Base-by-base conservation (phyloP, 64 coral and sea anemone species). In the Acropora yongei region DNA sequence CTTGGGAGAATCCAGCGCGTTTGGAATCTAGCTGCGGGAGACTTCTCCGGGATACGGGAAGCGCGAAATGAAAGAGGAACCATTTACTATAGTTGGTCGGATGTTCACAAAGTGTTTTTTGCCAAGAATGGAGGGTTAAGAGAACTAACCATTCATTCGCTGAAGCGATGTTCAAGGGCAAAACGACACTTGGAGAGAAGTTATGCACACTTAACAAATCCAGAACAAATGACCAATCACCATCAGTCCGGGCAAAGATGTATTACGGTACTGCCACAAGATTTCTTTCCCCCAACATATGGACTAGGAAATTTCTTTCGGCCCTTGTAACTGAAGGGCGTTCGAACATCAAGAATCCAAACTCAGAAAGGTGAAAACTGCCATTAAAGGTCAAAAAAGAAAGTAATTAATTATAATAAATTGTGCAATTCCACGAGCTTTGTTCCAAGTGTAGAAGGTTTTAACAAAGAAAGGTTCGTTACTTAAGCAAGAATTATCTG, bases 121-220 rank as follows among this genome's bases (percentile, higher is more conserved):
- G 49, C 82, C 1, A 97, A 97, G 87, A 72, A 91, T 44, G 95
- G 95, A 11, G 87, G 95, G 46, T 78, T 86, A 2, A 43, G 39
- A 5, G 89, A 89, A 47, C 42, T 97, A 5, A 49, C 90, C 47
- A 89, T 87, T 49, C 93, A 91, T 18, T 87, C 89, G 12, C 77
- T 97, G 2, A 97, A 94, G 57, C 82, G 92, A 61, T 97, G 95
- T 75, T 93, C 92, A 40, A 92, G 95, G 47, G 95, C 95, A 17
- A 86, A 93, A 46, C 87, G 90, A 65, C 93, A 97, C 63, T 75
- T 97, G 6, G 92, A 97, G 78, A 94, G 91, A 88, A 87, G 71
- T 78, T 97, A 88, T 14, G 51, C 49, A 20, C 55, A 93, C 18
- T 41, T 97, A 16, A 85, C 63, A 3, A 45, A 65, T 78, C 75